Conservation (phyloP, 2,113 vertebrate species). For the Neofelis nebulosa region DNA sequence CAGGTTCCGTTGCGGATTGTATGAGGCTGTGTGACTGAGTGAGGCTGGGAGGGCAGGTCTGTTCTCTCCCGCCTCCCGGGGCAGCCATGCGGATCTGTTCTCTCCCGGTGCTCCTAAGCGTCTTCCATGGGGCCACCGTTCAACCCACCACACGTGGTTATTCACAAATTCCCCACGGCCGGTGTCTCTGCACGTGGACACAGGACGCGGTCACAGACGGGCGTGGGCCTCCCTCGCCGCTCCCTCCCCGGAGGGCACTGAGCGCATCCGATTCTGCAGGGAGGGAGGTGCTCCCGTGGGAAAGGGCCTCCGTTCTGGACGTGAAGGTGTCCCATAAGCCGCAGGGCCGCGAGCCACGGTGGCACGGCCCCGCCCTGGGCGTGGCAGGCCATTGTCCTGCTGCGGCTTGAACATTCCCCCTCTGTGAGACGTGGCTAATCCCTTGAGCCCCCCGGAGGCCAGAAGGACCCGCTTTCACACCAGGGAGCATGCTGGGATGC, state of each 20-base stretch:
- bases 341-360: background rate
- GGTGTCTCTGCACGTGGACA: background rate
- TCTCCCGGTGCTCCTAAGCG: background rate
- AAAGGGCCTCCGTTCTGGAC: background rate
- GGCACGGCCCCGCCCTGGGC: too few relatives aligned
- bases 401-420: background rate
- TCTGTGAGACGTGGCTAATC: background rate
- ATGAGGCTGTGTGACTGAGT: background rate
- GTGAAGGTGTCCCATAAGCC: background rate
- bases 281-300: background rate
- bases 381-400: background rate
- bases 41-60: background rate
- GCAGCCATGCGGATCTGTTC: background rate
- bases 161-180: background rate
- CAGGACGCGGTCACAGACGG: background rate
- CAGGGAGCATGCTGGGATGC: background rate
- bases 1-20: rapidly evolving
- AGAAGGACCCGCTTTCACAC: background rate
- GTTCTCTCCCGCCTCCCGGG: background rate
- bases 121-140: rapidly evolving
- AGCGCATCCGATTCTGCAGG: background rate
- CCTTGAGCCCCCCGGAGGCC: background rate
- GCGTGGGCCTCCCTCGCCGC: background rate
- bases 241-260: background rate
- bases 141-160: background rate